Evolutionary conservation across 2,888 invertebrate genomes (phyloP), one percentile per base, ranked within the genome.

Genomic region (Nudaria mundana): DNA sequence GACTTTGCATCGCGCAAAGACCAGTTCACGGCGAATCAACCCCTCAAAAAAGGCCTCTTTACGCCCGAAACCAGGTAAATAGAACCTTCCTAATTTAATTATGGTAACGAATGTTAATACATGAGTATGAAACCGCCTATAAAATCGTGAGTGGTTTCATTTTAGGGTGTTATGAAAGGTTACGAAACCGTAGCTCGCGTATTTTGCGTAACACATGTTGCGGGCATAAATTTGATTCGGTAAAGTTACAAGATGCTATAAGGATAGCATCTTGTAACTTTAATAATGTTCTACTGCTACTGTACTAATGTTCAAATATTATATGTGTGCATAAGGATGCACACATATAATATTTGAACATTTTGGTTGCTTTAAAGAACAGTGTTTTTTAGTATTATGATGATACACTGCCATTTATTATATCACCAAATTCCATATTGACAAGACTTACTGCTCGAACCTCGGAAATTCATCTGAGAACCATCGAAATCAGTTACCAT

Each of bases 1-100:
- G 92, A 94, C 76, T 97, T 97, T 91, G 95, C 95, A 60, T 78
- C 91, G 65, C 91, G 93, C 76, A 95, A 93, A 86, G 90, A 92
- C 62, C 95, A 96, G 89, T 96, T 93, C 89, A 91, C 90, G 75
- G 91, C 93, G 62, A 90, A 91, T 69, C 92, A 93, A 75, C 91
- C 91, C 63, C 91, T 93, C 72, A 91, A 91, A 70, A 92, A 93
- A 65, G 91, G 91, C 65, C 91, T 97, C 60, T 97, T 97, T 85
- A 93, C 92, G 51, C 87, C 91, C 48, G 91, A 92, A 55, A 92
- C 94, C 33, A 93, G 94, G 89, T 88, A 79, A 66, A 48, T 30
- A 30, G 40, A 35, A 41, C 42, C 41, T 52, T 58, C 37, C 46
- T 53, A 43, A 53, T 51, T 53, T 33, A 58, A 55, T 63, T 49